These are phyloP conservation scores for Beaufortia kweichowensis DNA, from an alignment of 2,113 vertebrate genomes.

Conservation along the genomic window DNA sequence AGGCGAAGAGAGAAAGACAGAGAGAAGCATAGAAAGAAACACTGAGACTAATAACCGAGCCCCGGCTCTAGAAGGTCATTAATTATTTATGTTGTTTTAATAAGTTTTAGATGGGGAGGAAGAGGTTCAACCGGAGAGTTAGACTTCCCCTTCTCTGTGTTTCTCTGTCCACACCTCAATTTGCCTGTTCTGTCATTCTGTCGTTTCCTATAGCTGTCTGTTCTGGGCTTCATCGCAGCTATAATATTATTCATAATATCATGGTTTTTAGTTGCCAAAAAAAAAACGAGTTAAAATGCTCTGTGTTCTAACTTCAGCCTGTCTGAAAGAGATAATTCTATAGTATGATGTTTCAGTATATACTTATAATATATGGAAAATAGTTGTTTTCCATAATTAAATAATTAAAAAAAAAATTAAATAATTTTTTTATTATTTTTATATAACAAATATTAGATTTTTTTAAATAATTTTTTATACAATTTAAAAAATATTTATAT, in stretches of 20 bases:
- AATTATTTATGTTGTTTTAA: conserved; percentile 70
- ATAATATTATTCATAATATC: no score
- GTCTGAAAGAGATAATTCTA: neutral
- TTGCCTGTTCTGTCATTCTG: conserved; percentile 17
- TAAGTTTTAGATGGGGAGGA: conserved; percentile 61
- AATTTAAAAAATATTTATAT: no score
- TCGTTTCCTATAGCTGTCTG: conserved; percentile 21
- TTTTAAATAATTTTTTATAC: no score
- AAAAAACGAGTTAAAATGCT: no score
- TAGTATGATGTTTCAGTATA: neutral
- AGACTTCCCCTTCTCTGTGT: conserved; percentile 27
- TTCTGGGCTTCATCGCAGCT: neutral
- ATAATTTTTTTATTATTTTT: neutral
- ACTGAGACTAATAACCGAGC: conserved; percentile 60
- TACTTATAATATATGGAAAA: neutral
- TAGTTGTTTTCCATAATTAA: no score
- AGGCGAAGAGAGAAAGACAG: conserved; percentile 19
- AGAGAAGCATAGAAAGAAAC: conserved; percentile 38
- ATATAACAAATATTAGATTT: no score
- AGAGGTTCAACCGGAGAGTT: conserved; percentile 46
- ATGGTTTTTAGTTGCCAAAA: no score
- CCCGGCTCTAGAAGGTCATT: conserved; percentile 60
- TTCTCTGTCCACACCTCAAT: conserved; percentile 1
- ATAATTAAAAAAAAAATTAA: no score
- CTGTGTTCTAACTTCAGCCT: neutral